Base-by-base conservation (phyloP, 2,113 vertebrate genomes). In the Erinaceus europaeus region DNA sequence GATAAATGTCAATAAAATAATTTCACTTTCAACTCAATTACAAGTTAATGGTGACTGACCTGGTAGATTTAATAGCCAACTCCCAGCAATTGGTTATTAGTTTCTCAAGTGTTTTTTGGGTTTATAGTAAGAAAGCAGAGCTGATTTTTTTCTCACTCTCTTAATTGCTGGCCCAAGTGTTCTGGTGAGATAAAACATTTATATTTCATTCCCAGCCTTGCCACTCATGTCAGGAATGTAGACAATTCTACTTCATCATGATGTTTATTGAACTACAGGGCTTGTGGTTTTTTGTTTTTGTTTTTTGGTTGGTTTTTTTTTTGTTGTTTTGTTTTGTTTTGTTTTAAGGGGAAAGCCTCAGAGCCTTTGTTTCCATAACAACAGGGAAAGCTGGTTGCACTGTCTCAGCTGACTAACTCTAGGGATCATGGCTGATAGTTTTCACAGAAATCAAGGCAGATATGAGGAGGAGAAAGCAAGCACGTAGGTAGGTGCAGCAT, bases 301-400 rank as follows among this genome's bases (percentile, higher is more conserved):
- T n/a, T 65, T 83, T 78, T 84, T 79, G 82, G 61, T 32, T 32
- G 34, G 23, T 15, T 5, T 14, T 32, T 25, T 59, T 48, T 23
- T 65, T 11, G 9, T 36, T 9, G 29, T 71, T 76, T n/a, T 9
- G 14, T 12, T 25, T 62, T 64, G 42, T 88, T 78, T 71, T 64
- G 80, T 84, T 83, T 93, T 34, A 94, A 79, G 88, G 75, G 78
- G 81, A 90, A 94, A 88, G 84, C 81, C 92, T 94, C 75, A 94
- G 93, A 80, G 62, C 64, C 67, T 34, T 36, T 65, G 94, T 97
- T 97, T 94, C 97, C 93, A 96, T 97, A 96, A 94, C 95, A 96
- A 97, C 96, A 83, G 74, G 73, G 93, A 96, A 95, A 97, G 88
- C 93, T 93, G 50, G 84, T 90, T 84, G 87, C 93, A 93, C 74